These are phyloP conservation scores for Achlya flavicornis DNA, from an alignment of 2,888 invertebrate species.

Conservation along the genomic window DNA sequence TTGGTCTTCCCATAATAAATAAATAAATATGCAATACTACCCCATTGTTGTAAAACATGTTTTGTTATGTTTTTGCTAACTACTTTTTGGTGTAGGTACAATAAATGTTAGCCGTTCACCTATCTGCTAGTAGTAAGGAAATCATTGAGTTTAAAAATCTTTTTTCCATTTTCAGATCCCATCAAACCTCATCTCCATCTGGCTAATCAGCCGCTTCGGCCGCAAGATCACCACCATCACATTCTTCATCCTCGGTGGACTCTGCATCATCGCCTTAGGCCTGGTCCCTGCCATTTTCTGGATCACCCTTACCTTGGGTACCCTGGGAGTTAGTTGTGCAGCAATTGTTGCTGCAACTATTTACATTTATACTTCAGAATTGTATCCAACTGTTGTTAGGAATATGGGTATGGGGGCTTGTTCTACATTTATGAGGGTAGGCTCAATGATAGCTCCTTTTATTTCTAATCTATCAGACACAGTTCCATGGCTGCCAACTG, in stretches of 20 bases:
- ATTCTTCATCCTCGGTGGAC: slow-evolving; percentile 84
- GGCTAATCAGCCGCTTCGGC: slow-evolving; percentile 85
- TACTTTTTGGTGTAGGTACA: background rate
- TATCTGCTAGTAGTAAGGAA: too few species aligned
- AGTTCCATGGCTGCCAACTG: slow-evolving; percentile 86
- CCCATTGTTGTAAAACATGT: too few species aligned
- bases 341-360: slow-evolving; percentile 91
- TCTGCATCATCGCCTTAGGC: slow-evolving; percentile 85
- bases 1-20: too few species aligned
- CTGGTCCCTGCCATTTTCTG: slow-evolving; percentile 79
- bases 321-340: slow-evolving; percentile 90
- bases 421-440: slow-evolving; percentile 92
- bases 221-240: slow-evolving; percentile 85
- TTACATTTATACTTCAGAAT: slow-evolving; percentile 93
- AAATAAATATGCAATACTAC: too few species aligned
- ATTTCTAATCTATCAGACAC: slow-evolving; percentile 85
- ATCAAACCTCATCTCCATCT: slow-evolving; percentile 79
- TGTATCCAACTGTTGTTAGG: slow-evolving; percentile 94
- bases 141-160: background rate
- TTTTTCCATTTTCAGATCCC: slow-evolving; percentile 81
- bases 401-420: slow-evolving; percentile 93
- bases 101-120: too few species aligned
- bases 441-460: slow-evolving; percentile 93
- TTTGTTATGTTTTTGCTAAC: too few species aligned
- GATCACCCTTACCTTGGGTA: slow-evolving; percentile 85